phyloP scores from a whole-genome alignment of 92 coral and sea anemone species.

The Scolanthus callimorphus region DNA sequence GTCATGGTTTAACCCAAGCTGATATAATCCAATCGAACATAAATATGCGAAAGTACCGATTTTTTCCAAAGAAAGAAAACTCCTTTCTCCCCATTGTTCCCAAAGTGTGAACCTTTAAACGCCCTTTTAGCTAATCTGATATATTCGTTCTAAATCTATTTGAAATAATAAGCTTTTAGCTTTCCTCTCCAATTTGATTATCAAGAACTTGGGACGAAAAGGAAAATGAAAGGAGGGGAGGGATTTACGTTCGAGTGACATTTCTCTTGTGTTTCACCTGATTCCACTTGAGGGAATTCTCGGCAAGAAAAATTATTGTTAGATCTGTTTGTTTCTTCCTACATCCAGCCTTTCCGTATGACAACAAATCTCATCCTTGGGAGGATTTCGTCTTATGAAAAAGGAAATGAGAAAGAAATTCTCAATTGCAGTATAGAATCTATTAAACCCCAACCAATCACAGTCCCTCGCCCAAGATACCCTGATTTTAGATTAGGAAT shows the following conservation, averaged over 20 bases:
- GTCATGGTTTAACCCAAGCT: constrained; percentile 29
- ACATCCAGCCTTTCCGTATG: background rate
- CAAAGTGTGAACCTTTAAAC: too few relatives aligned
- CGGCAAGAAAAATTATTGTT: background rate
- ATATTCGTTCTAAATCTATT: constrained; percentile 1
- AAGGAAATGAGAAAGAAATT: background rate
- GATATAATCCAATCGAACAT: constrained; percentile 45
- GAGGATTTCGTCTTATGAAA: background rate
- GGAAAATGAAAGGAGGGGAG: background rate
- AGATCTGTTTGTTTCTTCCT: background rate
- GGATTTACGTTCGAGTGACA: background rate
- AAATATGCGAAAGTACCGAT: constrained; percentile 18
- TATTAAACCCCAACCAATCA: background rate
- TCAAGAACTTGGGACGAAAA: background rate
- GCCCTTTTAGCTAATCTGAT: too few relatives aligned
- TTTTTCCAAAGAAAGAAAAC: background rate
- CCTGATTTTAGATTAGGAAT: too few relatives aligned
- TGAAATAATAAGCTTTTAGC: background rate
- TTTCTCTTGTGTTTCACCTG: background rate
- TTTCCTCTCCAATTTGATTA: background rate
- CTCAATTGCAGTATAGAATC: background rate
- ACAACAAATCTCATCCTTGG: background rate
- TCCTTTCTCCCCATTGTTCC: background rate
- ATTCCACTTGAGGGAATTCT: constrained; percentile 1
- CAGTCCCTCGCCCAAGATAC: too few relatives aligned